These are phyloP conservation scores for Drosophila vallismaia DNA, from an alignment of 2,888 invertebrate genomes.

Conservation along the genomic window DNA sequence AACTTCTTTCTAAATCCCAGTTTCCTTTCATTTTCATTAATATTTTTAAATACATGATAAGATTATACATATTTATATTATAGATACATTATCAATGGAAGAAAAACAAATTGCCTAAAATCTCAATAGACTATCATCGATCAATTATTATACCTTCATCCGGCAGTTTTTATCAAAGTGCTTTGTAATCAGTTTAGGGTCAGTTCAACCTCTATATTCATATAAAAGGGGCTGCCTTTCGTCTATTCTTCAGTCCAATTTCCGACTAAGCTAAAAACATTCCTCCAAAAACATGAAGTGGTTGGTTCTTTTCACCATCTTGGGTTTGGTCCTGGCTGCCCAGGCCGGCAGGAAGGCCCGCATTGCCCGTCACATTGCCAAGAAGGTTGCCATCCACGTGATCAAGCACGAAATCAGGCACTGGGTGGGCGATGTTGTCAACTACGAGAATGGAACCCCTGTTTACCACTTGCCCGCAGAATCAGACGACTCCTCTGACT, in stretches of 20 bases:
- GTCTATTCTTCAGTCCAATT: neutral
- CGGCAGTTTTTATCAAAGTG: neutral
- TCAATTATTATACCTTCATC: neutral
- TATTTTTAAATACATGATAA: neutral
- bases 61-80: neutral
- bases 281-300: neutral
- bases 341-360: slow-evolving; percentile 1
- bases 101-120: neutral
- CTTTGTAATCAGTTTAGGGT: neutral
- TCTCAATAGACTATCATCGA: neutral
- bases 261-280: neutral
- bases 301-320: neutral
- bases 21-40: neutral
- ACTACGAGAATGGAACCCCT: neutral
- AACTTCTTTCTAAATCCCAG: neutral
- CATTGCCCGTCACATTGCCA: slow-evolving; percentile 2
- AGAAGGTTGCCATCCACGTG: slow-evolving; percentile 2
- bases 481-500: neutral
- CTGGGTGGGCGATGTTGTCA: slow-evolving; percentile 5
- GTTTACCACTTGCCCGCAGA: neutral
- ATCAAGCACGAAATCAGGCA: neutral
- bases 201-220: neutral
- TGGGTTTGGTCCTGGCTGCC: neutral
- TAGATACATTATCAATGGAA: neutral
- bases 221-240: neutral